phyloP scores from a whole-genome alignment of 1,140 invertebrate species.

The Odontomachus brunneus region DNA sequence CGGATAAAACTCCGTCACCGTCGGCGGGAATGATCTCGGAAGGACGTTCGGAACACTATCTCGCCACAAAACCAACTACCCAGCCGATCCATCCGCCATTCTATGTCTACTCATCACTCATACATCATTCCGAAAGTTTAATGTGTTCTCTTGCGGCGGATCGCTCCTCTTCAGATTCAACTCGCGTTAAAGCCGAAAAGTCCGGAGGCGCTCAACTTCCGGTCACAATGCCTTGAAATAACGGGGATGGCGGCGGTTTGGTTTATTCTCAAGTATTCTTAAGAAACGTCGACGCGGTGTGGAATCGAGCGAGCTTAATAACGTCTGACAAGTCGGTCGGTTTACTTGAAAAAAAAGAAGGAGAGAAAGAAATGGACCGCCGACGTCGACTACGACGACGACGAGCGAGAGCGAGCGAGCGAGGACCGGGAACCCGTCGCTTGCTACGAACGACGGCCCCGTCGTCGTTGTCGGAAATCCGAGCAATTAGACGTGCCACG shows the following conservation, averaged over 20 bases:
- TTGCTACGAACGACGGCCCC: conserved; percentile 14
- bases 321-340: conserved; percentile 47
- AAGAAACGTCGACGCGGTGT: conserved; percentile 15
- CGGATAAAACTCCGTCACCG: too few relatives aligned
- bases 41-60: too few relatives aligned
- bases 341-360: conserved; percentile 50
- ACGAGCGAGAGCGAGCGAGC: conserved; percentile 17
- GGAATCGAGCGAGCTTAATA: conserved; percentile 47
- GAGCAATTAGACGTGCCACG: conserved; percentile 62
- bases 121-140: too few relatives aligned
- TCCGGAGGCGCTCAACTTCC: conserved; percentile 12
- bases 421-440: conserved; percentile 30
- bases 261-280: conserved; percentile 27
- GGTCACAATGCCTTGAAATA: not conserved
- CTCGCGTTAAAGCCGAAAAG: conserved; percentile 1
- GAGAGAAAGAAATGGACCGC: not conserved
- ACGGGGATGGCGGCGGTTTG: not conserved
- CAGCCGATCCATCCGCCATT: too few relatives aligned
- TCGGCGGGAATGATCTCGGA: too few relatives aligned
- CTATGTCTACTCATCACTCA: too few relatives aligned
- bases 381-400: conserved; percentile 18
- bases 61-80: too few relatives aligned
- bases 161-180: not conserved
- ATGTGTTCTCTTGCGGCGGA: not conserved
- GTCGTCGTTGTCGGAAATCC: conserved; percentile 48